Conservation (phyloP, 2,888 invertebrate species). For the Crematogaster levior region DNA sequence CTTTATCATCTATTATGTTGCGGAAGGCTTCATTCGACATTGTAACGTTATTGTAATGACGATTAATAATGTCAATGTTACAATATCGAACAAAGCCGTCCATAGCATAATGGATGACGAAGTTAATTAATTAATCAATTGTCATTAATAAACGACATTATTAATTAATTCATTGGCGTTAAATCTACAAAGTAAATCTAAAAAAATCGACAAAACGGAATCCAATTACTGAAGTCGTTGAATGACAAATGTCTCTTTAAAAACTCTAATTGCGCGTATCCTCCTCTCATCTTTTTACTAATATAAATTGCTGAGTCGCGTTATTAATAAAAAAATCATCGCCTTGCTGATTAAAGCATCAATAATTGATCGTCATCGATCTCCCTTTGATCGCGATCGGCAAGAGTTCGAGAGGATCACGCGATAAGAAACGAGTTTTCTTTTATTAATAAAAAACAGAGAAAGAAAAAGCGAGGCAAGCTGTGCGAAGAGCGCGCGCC, state of each 20-base stretch:
- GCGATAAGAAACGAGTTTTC: neutral
- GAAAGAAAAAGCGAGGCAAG: neutral
- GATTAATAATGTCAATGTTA: no score
- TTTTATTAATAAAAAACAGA: conserved; percentile 7
- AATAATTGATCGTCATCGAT: neutral
- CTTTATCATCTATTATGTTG: conserved; percentile 57
- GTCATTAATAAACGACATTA: no score
- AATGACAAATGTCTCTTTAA: neutral
- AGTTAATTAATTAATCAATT: no score
- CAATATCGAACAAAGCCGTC: no score
- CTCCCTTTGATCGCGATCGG: neutral
- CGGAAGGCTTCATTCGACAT: neutral
- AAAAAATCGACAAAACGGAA: neutral
- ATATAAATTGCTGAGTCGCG: neutral
- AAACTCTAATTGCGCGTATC: neutral
- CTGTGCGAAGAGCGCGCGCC: neutral
- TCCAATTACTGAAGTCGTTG: neutral
- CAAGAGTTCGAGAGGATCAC: neutral
- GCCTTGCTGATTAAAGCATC: neutral
- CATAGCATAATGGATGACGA: no score
- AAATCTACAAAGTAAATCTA: neutral
- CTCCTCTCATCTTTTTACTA: neutral
- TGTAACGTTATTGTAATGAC: no score
- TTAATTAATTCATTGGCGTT: neutral
- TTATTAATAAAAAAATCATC: conserved; percentile 9